A percentile compares a stretch with the other conserved stretches of the same genome.
These are phyloP conservation scores for Chelonia mydas DNA, from an alignment of 2,797 vertebrate genomes.

Conservation along the genomic window DNA sequence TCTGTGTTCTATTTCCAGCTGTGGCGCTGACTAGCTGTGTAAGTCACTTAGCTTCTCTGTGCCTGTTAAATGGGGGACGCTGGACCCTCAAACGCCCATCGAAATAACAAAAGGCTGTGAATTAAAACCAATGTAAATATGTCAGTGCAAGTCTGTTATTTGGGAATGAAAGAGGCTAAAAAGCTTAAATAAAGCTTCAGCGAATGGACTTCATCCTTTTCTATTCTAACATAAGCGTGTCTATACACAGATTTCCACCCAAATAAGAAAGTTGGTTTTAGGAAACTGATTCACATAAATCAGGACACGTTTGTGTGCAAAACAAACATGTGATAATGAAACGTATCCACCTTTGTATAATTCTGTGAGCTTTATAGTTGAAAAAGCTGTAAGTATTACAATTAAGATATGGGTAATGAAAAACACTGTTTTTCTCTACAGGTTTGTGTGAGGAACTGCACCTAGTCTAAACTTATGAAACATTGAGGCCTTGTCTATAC, in stretches of 20 bases:
- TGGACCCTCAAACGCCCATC: constrained; percentile 20
- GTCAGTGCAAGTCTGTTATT: constrained; percentile 41
- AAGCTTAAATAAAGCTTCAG: constrained; percentile 9
- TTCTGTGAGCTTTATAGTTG: constrained; percentile 7
- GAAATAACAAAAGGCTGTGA: constrained; percentile 71
- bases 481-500: neutral
- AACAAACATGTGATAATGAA: neutral
- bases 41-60: constrained; percentile 61
- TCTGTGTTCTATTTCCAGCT: neutral
- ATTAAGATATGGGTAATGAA: constrained; percentile 35
- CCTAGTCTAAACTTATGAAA: neutral
- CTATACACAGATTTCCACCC: constrained; percentile 9
- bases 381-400: constrained; percentile 31
- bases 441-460: neutral
- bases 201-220: neutral
- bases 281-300: constrained; percentile 28
- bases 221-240: constrained; percentile 51
- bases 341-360: constrained; percentile 58
- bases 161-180: constrained; percentile 62
- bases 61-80: neutral
- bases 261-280: constrained; percentile 64
- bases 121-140: constrained; percentile 71
- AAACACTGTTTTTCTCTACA: constrained; percentile 21
- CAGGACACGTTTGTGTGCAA: neutral
- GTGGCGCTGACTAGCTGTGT: constrained; percentile 43